Percentiles rank a stretch among this genome's conserved stretches.
Conservation (phyloP, 1,140 invertebrate genomes). For the Idris sp. region DNA sequence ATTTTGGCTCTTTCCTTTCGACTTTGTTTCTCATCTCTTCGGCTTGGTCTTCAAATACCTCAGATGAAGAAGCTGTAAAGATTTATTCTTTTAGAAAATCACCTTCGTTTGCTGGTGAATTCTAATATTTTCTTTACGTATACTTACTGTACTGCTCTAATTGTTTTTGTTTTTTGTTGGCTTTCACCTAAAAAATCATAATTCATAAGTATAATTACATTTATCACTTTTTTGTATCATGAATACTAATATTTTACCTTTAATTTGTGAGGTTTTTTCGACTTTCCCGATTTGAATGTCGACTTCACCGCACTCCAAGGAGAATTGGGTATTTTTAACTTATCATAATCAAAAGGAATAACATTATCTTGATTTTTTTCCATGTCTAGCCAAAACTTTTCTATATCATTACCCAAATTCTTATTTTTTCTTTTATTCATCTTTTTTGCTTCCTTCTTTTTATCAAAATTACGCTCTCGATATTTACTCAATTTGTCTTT, state of each 20-base stretch:
- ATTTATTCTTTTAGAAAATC: too few species aligned
- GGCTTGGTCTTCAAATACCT: conserved; percentile 13
- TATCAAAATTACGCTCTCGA: conserved; percentile 21
- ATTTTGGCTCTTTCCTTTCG: conserved; percentile 42
- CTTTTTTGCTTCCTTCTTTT: conserved; percentile 20
- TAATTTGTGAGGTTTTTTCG: conserved; percentile 40
- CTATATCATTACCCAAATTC: neutral
- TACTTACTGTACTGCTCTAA: too few species aligned
- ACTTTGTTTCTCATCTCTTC: conserved; percentile 17
- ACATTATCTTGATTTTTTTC: conserved; percentile 1
- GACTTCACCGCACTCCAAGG: conserved; percentile 44
- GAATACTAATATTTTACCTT: conserved; percentile 33
- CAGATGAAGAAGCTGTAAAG: conserved; percentile 22
- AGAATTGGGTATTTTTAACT: conserved; percentile 13
- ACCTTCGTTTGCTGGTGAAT: too few species aligned
- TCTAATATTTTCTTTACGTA: too few species aligned
- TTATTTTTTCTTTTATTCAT: conserved; percentile 25
- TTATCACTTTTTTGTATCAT: too few species aligned
- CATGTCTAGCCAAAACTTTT: conserved; percentile 24
- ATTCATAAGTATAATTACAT: too few species aligned
- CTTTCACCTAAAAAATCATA: conserved; percentile 39
- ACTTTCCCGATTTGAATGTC: conserved; percentile 29
- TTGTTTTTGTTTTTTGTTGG: conserved; percentile 24
- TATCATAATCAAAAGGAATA: conserved; percentile 6
- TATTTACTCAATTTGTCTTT: conserved; percentile 35